Percentiles rank a stretch among this genome's conserved stretches.
Conservation (phyloP, 2,797 vertebrate species). For the Bradypus variegatus region DNA sequence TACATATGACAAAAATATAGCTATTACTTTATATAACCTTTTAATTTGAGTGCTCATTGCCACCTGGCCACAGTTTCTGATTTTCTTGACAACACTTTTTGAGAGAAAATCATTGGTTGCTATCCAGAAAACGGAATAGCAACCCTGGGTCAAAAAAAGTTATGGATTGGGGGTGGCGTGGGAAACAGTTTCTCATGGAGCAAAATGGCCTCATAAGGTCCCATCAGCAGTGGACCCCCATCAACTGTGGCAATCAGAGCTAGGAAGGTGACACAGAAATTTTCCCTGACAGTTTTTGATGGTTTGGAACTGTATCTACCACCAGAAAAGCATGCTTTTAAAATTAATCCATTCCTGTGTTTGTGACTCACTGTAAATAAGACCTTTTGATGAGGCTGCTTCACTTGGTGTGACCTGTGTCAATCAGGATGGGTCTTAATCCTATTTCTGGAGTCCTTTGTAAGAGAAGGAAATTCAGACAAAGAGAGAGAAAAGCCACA, state of each 20-base stretch:
- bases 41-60: background rate
- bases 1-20: background rate
- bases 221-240: too few relatives aligned
- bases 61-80: background rate
- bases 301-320: too few relatives aligned
- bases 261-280: background rate
- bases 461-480: too few relatives aligned
- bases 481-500: too few relatives aligned
- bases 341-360: too few relatives aligned
- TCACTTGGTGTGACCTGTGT: too few relatives aligned
- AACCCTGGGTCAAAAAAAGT: background rate
- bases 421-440: too few relatives aligned
- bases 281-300: background rate
- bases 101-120: background rate
- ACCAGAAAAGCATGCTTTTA: too few relatives aligned
- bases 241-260: background rate
- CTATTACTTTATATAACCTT: background rate
- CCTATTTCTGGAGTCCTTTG: too few relatives aligned
- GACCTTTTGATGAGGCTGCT: too few relatives aligned
- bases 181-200: background rate
- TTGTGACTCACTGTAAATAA: too few relatives aligned
- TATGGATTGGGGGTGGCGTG: background rate
- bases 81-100: background rate
- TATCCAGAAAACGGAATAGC: background rate
- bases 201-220: background rate